phyloP scores from a whole-genome alignment of 35 echinoderm and acorn worm genomes.

The Diadema setosum region DNA sequence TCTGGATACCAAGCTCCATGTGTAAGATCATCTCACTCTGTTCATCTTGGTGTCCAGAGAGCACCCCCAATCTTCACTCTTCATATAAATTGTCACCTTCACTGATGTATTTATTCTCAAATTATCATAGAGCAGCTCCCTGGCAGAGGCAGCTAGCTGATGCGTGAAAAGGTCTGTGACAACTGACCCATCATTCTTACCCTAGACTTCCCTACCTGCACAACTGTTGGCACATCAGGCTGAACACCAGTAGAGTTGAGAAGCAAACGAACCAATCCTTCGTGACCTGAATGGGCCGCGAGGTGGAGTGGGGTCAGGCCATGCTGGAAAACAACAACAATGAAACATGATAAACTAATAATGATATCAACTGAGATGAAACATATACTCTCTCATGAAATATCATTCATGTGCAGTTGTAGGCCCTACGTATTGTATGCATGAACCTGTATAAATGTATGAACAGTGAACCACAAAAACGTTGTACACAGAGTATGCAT shows the following conservation, averaged over 20 bases:
- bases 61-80: too few species aligned
- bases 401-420: not conserved
- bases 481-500: too few species aligned
- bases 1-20: too few species aligned
- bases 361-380: not conserved
- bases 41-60: too few species aligned
- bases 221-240: slow-evolving; percentile 73
- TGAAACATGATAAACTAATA: not conserved
- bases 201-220: slow-evolving; percentile 85
- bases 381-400: not conserved
- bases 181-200: too few species aligned
- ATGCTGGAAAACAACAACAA: slow-evolving; percentile 49
- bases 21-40: too few species aligned
- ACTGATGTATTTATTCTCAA: too few species aligned
- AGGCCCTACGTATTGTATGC: not conserved
- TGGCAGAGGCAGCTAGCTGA: too few species aligned
- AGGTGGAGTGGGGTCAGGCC: slow-evolving; percentile 93
- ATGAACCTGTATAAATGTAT: not conserved
- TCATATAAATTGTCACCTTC: too few species aligned
- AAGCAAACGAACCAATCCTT: slow-evolving; percentile 83
- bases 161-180: too few species aligned
- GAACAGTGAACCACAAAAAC: not conserved
- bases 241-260: slow-evolving; percentile 94
- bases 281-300: slow-evolving; percentile 89
- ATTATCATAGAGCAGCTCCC: too few species aligned